Evolutionary conservation across 2,797 vertebrate genomes (phyloP), one percentile per base, ranked within the genome.

Genomic region (Pampus argenteus): DNA sequence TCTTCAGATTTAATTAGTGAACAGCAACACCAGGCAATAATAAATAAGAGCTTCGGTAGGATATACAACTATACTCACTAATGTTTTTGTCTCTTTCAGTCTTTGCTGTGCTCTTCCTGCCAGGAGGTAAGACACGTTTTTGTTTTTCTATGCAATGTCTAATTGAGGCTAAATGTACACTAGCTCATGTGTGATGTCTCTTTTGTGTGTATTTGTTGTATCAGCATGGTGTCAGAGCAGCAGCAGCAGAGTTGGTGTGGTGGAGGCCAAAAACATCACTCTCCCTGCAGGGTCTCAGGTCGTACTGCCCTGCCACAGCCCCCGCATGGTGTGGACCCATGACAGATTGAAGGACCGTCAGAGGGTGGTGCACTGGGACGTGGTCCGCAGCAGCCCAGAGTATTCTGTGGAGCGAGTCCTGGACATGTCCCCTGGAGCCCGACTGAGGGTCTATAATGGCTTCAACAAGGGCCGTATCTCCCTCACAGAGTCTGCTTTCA

Each of bases 301-400:
- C 0, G 75, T 95, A 6, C 92, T 99, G 74, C 92, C 94, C 10
- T 99, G 98, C 90, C 95, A 95, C 85, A 99, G 96, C 76, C 90
- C 95, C 42, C 95, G 94, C 69, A 96, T 99, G 93, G 94, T 98
- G 75, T 98, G 96, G 97, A 97, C 95, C 15, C 96, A 90, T 66
- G 98, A 99, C 84, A 90, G 93, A 2, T 94, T 98, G 60, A 94
- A 92, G 7, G 98, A 99, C 94, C 95, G 96, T 9, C 97, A 99
- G 88, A 95, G 98, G 0, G 97, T 98, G 58, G 95, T 98, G 48
- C 98, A 99, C 92, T 99, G 98, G 98, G 98, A 99, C 57, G 25
- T 97, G 54, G 90, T 92, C 59, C 93, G 77, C 74, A 92, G 80
- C 74, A 93, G 74, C 25, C 94, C 94, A 0, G 91, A 91, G 5